Evolutionary conservation across 2,797 vertebrate species (phyloP).

Genomic region (Morelia viridis): DNA sequence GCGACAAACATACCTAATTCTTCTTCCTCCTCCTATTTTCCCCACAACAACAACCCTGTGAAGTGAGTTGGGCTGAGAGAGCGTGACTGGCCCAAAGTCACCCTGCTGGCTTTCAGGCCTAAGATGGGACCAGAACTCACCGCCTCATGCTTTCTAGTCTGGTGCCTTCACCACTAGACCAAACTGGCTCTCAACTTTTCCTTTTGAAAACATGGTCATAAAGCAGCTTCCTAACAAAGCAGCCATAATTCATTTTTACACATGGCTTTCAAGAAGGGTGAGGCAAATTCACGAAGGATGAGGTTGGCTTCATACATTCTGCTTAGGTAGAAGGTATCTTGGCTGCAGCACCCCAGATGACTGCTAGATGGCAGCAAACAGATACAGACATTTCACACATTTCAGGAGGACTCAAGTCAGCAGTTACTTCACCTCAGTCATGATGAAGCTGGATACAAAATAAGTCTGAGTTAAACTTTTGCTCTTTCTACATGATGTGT

Average conservation of each 20-base stretch:
- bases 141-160: too few relatives aligned
- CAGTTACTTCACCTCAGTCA: neutral
- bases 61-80: too few relatives aligned
- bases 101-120: too few relatives aligned
- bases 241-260: neutral
- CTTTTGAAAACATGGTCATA: neutral
- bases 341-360: neutral
- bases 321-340: neutral
- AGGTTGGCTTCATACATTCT: neutral
- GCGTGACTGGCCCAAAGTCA: too few relatives aligned
- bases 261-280: neutral
- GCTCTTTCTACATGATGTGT: neutral
- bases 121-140: too few relatives aligned
- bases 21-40: too few relatives aligned
- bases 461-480: neutral
- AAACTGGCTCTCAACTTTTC: neutral
- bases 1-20: too few relatives aligned
- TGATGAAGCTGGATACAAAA: neutral
- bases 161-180: too few relatives aligned
- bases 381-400: neutral
- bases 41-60: too few relatives aligned
- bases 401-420: neutral
- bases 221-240: neutral
- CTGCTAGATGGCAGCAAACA: neutral
- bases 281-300: neutral